phyloP scores from a whole-genome alignment of 2,113 vertebrate species.

The Ptyas mucosa region DNA sequence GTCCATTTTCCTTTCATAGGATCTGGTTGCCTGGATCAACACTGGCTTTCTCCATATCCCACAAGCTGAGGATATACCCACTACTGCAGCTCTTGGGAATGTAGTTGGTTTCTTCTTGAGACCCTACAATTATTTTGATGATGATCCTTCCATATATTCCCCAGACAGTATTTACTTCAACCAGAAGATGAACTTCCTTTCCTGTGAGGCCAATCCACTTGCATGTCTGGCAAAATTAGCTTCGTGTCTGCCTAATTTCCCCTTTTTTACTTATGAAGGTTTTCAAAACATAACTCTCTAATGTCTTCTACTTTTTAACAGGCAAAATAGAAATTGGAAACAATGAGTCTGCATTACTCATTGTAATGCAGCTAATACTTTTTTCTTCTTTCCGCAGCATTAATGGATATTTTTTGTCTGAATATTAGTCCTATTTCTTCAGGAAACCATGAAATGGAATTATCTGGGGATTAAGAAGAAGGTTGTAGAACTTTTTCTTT shows the following conservation, averaged over 20 bases:
- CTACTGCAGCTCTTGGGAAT: constrained; percentile 84
- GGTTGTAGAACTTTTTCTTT: not conserved
- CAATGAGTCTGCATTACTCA: not conserved
- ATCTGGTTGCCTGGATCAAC: constrained; percentile 83
- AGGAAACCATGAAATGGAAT: not conserved
- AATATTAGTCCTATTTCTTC: not conserved
- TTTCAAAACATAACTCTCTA: constrained; percentile 70
- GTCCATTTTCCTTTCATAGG: constrained; percentile 53
- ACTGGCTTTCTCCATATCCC: constrained; percentile 88
- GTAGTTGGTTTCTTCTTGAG: constrained; percentile 82
- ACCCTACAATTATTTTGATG: constrained; percentile 89
- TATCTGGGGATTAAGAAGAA: not conserved
- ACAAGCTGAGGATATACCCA: constrained; percentile 89
- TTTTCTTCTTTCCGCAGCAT: not conserved
- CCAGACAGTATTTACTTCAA: constrained; percentile 75
- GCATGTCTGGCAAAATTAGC: constrained; percentile 75
- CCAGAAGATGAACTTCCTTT: constrained; percentile 47
- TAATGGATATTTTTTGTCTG: not conserved
- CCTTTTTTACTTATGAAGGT: constrained; percentile 78
- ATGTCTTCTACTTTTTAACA: not conserved
- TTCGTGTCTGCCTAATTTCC: constrained; percentile 70
- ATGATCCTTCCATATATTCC: constrained; percentile 86
- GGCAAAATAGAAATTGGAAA: not conserved
- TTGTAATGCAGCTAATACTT: no score
- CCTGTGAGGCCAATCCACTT: constrained; percentile 79